Conservation (phyloP, 2,113 vertebrate genomes). For the Sporophila hypoxantha region DNA sequence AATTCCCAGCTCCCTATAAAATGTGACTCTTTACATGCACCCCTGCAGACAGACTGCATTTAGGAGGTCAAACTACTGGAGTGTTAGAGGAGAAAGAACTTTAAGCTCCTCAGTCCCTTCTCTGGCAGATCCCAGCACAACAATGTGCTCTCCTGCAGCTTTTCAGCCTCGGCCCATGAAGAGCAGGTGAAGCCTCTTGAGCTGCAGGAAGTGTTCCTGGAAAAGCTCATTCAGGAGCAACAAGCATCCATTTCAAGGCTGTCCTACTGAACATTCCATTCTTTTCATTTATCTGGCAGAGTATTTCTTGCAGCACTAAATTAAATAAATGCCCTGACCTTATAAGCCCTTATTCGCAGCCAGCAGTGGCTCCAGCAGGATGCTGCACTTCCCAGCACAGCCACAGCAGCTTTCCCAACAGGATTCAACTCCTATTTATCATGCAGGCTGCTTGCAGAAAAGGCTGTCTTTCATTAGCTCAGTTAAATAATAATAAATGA, state of each 20-base stretch:
- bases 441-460: neutral
- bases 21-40: accelerated
- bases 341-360: neutral
- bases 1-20: neutral
- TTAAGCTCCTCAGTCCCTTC: neutral
- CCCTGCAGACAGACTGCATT: neutral
- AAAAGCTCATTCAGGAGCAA: neutral
- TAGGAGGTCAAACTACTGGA: neutral
- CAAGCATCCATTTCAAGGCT: neutral
- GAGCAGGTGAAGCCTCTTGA: neutral
- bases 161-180: neutral
- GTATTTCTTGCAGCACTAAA: neutral
- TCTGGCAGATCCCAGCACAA: neutral
- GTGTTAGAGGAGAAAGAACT: neutral
- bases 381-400: neutral
- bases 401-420: neutral
- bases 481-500: constrained; percentile 1
- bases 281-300: neutral
- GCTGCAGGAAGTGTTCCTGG: neutral
- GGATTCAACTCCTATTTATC: neutral
- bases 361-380: neutral
- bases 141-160: neutral
- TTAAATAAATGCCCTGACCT: constrained; percentile 30
- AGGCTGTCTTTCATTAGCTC: neutral
- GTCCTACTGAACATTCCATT: neutral